A percentile compares a stretch with the other conserved stretches of the same genome.
phyloP scores from a whole-genome alignment of 1,140 invertebrate species.

The Matsumurasca onukii region DNA sequence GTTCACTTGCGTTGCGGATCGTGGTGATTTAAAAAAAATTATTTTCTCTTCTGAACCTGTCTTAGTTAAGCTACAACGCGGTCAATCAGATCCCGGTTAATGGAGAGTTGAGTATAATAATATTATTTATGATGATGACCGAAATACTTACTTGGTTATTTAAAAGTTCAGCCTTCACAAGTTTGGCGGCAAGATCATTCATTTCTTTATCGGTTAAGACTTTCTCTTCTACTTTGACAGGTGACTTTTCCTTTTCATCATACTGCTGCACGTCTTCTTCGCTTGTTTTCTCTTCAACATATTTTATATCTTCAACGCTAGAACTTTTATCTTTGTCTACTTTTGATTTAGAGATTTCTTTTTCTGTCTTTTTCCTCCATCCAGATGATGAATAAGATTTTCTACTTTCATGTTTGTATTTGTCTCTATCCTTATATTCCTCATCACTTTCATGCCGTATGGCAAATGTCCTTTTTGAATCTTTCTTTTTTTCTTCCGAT shows the following conservation, averaged over 20 bases:
- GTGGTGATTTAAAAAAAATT: no score
- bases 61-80: no score
- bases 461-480: slow-evolving; percentile 2
- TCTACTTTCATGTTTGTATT: neutral
- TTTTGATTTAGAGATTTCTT: slow-evolving; percentile 23
- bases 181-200: slow-evolving; percentile 78
- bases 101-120: no score
- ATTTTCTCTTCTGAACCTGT: no score
- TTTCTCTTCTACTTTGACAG: slow-evolving; percentile 38
- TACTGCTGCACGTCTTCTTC: no score
- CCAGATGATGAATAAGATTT: neutral
- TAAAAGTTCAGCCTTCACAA: slow-evolving; percentile 89
- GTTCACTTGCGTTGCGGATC: no score
- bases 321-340: slow-evolving; percentile 7
- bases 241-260: slow-evolving; percentile 9
- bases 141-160: slow-evolving; percentile 66
- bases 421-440: slow-evolving; percentile 1
- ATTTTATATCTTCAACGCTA: neutral
- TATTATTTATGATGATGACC: no score
- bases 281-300: neutral
- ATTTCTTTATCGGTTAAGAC: slow-evolving; percentile 44
- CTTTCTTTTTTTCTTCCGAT: neutral
- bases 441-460: slow-evolving; percentile 10
- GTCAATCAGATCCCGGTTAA: no score
- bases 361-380: slow-evolving; percentile 17